These are phyloP conservation scores for Drosophila persimilis DNA, from an alignment of 1,140 invertebrate species.

Conservation along the genomic window DNA sequence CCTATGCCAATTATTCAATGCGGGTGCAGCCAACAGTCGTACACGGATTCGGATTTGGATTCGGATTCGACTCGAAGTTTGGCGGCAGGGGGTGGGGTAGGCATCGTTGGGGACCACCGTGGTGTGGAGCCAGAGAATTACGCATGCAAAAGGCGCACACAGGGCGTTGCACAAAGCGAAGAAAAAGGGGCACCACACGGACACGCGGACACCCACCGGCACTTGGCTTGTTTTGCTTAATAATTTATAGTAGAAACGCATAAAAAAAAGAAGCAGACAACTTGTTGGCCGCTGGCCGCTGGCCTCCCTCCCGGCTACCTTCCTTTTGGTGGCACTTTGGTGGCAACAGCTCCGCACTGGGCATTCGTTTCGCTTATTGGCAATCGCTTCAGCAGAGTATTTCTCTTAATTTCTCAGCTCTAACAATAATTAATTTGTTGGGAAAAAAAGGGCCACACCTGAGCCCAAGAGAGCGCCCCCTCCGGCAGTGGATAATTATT, in stretches of 20 bases:
- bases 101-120: constrained; percentile 54
- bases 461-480: constrained; percentile 61
- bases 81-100: not conserved
- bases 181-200: constrained; percentile 13
- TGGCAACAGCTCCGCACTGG: constrained; percentile 5
- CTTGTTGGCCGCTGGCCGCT: constrained; percentile 46
- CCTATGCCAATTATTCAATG: constrained; percentile 79
- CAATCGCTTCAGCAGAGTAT: constrained; percentile 12
- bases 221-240: too few species aligned
- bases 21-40: constrained; percentile 75
- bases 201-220: constrained; percentile 21
- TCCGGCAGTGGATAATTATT: constrained; percentile 59
- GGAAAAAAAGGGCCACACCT: constrained; percentile 72
- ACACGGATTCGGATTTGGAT: constrained; percentile 39
- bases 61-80: constrained; percentile 19
- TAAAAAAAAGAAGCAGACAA: constrained; percentile 30
- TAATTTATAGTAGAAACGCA: not conserved
- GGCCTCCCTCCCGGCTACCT: too few species aligned
- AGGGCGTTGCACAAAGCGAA: constrained; percentile 59
- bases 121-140: constrained; percentile 58
- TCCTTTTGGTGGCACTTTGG: constrained; percentile 22
- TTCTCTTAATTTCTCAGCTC: constrained; percentile 34
- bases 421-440: constrained; percentile 71
- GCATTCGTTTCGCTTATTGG: constrained; percentile 17
- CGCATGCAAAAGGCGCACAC: constrained; percentile 69